Conservation (phyloP, 2,888 invertebrate species). For the Brenthis daphne region DNA sequence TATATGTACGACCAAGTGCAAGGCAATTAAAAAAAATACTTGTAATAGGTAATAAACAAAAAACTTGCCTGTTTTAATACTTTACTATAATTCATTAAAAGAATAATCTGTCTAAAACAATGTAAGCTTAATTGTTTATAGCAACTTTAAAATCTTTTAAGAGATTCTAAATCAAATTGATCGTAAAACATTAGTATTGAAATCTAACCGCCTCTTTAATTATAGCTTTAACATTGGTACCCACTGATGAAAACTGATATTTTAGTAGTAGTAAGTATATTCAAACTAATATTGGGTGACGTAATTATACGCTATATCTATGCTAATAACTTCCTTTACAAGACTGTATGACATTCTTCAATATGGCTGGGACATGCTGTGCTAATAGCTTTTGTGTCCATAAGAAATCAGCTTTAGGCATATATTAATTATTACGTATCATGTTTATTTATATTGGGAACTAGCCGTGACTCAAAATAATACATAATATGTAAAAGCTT, state of each 20-base stretch:
- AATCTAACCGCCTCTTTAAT: conserved; percentile 10
- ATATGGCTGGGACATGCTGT: background rate
- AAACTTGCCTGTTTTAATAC: background rate
- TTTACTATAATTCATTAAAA: background rate
- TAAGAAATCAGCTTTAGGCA: too few relatives aligned
- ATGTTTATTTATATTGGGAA: too few relatives aligned
- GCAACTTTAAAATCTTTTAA: conserved; percentile 1
- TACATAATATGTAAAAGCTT: too few relatives aligned
- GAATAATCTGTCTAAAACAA: background rate
- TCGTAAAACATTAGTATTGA: background rate
- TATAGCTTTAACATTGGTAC: background rate
- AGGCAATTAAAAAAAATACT: too few relatives aligned
- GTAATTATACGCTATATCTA: background rate
- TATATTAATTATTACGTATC: too few relatives aligned
- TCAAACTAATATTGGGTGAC: conserved; percentile 4
- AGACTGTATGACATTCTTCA: background rate
- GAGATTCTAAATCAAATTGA: background rate
- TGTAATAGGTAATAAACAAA: too few relatives aligned
- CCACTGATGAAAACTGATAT: conserved; percentile 9
- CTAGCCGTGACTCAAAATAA: too few relatives aligned
- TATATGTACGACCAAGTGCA: too few relatives aligned
- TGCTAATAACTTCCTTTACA: background rate
- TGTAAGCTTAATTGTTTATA: background rate
- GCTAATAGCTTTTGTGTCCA: too few relatives aligned
- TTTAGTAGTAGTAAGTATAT: background rate